Evolutionary conservation across 2,113 vertebrate species (phyloP), one percentile per base, ranked within the genome.

Genomic region (Plestiodon gilberti): DNA sequence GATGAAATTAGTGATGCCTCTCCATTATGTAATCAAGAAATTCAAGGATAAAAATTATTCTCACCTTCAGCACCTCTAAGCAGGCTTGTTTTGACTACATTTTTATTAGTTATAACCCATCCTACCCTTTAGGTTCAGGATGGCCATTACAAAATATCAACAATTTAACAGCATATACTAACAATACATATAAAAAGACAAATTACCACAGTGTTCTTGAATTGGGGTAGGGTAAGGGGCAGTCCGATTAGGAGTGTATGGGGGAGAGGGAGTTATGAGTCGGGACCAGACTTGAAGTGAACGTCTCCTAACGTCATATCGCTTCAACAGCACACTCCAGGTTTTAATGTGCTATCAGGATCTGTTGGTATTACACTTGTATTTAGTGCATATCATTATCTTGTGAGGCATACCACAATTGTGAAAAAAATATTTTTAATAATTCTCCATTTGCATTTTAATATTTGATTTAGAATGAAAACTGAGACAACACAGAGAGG

Each of bases 1-100:
- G 61, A 23, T n/a, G 18, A 87, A 94, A 94, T 95, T 95, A 95
- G 91, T 64, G 81, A 93, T 89, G 84, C 81, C 89, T 61, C 48
- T 91, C 48, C 78, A 92, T 90, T 84, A 79, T 83, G 70, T 92
- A 88, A 93, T 93, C 86, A 88, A 89, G 90, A 82, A 89, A 90
- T 78, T 89, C 90, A 83, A 90, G 81, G 67, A 88, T 87, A 92
- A 89, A 92, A 90, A 89, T 84, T 15, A 81, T 90, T 85, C 83
- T 89, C 84, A 91, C 81, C 82, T 88, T 94, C 89, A 91, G 33
- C 62, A 67, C 84, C 78, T 75, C 88, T 87, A 89, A 90, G 91
- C 82, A 91, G 3, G 25, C 40, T 91, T 35, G 52, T 91, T 93
- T 91, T 91, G 57, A 52, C 38, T 84, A 15, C 18, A 86, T 6